phyloP scores from a whole-genome alignment of 2,888 invertebrate species.

The Cristatella mucedo region DNA sequence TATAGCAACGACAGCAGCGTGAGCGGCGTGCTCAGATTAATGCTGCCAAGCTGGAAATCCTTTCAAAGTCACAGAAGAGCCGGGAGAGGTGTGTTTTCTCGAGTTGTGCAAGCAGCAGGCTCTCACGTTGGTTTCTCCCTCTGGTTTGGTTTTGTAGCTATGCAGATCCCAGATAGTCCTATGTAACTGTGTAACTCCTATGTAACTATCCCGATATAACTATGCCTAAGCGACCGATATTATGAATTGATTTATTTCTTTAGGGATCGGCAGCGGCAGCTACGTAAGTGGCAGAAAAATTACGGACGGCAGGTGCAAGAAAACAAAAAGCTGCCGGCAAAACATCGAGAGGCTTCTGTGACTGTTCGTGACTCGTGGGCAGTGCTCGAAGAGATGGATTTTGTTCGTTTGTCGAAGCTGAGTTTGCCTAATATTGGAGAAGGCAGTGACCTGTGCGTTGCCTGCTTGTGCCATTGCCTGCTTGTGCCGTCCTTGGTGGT shows the following conservation, averaged over 20 bases:
- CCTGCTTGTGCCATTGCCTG: too few species aligned
- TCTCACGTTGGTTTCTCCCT: too few species aligned
- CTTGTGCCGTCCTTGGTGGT: too few species aligned
- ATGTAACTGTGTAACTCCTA: too few species aligned
- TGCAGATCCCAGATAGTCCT: too few species aligned
- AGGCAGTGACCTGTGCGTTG: conserved; percentile 46
- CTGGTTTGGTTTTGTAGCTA: background rate
- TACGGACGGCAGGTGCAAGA: conserved; percentile 41
- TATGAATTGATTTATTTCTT: too few species aligned
- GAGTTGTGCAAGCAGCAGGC: too few species aligned
- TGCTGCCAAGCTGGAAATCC: conserved; percentile 51
- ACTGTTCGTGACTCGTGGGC: conserved; percentile 88
- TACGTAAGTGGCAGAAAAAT: conserved; percentile 73
- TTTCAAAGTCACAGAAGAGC: conserved; percentile 65
- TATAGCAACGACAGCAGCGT: conserved; percentile 6
- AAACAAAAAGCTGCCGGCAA: conserved; percentile 49
- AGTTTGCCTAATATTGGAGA: conserved; percentile 78
- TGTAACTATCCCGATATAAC: too few species aligned
- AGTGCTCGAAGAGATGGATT: conserved; percentile 90
- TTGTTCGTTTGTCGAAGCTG: conserved; percentile 78
- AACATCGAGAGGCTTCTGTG: conserved; percentile 88
- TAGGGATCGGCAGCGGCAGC: conserved; percentile 42
- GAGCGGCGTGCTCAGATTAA: background rate
- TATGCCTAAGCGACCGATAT: too few species aligned
- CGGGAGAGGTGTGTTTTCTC: conserved; percentile 34